Evolutionary conservation across 2,113 vertebrate species (phyloP).

Genomic region (Chloropsis hardwickii): DNA sequence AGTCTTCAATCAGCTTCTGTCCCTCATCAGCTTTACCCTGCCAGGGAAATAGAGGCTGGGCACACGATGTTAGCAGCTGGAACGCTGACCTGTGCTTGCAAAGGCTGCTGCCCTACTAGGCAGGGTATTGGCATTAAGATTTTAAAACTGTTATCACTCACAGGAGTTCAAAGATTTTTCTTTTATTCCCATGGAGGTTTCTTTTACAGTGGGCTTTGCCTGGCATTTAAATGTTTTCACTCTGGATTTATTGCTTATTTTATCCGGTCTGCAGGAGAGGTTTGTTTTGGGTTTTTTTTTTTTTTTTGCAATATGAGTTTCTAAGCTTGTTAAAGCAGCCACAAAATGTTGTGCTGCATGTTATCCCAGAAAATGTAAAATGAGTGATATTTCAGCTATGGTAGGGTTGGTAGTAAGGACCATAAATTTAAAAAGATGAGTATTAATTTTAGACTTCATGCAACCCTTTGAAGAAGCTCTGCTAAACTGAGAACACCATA

Average conservation of each 20-base stretch:
- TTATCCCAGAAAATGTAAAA: neutral
- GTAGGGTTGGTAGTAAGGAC: neutral
- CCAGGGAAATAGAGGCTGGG: neutral
- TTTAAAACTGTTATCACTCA: neutral
- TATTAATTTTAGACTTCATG: neutral
- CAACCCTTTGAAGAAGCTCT: neutral
- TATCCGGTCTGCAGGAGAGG: neutral
- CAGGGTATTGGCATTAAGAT: neutral
- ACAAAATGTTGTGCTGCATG: neutral
- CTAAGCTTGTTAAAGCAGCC: neutral
- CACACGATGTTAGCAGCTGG: neutral
- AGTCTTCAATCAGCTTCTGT: neutral
- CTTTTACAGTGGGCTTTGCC: neutral
- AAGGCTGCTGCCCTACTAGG: neutral
- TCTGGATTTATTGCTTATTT: constrained; percentile 9
- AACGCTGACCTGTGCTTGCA: neutral
- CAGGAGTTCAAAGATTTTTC: neutral
- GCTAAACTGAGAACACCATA: neutral
- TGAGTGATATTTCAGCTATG: neutral
- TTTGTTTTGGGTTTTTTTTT: neutral
- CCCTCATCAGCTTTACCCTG: neutral
- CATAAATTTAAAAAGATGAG: neutral
- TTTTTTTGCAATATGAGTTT: neutral
- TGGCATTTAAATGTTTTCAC: constrained; percentile 11
- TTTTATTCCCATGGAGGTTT: neutral